Base-by-base conservation (phyloP, 2,113 vertebrate species). In the Gobiocypris rarus region DNA sequence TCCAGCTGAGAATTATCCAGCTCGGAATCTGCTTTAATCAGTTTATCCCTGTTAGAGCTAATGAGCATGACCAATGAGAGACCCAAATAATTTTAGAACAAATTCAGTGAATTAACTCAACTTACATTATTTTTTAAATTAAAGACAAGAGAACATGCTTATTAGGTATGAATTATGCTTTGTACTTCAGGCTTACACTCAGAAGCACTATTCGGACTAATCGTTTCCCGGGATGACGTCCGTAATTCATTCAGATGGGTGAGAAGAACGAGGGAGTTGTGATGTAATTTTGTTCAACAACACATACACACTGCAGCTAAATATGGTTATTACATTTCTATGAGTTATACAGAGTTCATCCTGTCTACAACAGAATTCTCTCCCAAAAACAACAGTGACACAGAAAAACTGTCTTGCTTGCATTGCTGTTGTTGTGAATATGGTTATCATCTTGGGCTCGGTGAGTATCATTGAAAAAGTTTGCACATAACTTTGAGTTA, bases 1-100 rank as follows among this genome's bases (percentile, higher is more conserved):
- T 43, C n/a, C 79, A 78, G 67, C 41, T 56, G 79, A 38, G 63
- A 82, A 73, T 80, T 65, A 28, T 63, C 43, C 58, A 67, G 41
- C 9, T 19, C 8, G 34, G 79, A 70, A 70, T 82, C 79, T 71
- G 52, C 34, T 79, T 38, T 70, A 67, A 84, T 84, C 59, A 43
- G 17, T 52, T 54, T 41, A 41, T 78, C 22, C 7, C 65, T 83
- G 41, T 24, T 78, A 70, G 48, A n/a, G 45, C 41, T 86, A 71
- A 86, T 71, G 26, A 82, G 48, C 41, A n/a, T 50, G 38, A 38
- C 38, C 38, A 38, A 38, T 38, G 19, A 65, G 24, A 83, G 59
- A 81, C 1, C 45, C 78, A 31, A 70, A 78, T 69, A 77, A 76
- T 24, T 71, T 43, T 22, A 50, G 34, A 43, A 56, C 24, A 85